Evolutionary conservation across 2,113 vertebrate genomes (phyloP), one percentile per base, ranked within the genome.

Genomic region (Lophura nycthemera): DNA sequence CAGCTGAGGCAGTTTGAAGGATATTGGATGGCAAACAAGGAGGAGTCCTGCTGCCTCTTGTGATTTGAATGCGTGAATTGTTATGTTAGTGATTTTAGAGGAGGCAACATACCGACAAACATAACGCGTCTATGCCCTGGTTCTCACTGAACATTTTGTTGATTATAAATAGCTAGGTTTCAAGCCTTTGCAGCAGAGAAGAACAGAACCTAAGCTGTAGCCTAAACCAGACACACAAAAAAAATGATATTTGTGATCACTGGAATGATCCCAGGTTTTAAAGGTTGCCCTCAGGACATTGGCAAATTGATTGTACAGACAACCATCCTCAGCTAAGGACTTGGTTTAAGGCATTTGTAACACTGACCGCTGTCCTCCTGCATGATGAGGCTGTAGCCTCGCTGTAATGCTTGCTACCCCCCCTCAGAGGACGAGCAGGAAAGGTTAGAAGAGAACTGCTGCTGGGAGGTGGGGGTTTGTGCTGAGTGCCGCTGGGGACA

Each of bases 331-430:
- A 10, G 9, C 8, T 40, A 6, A 19, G 42, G 22, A 21, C 42
- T 66, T 40, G 40, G 19, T 50, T 92, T 85, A 42, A 76, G 10
- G 29, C 65, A 11, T n/a, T 79, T 70, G 5, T 52, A 61, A 54
- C 3, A 36, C 9, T 16, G 34, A 4, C 25, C 1, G 0, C 52
- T 72, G 29, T 65, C 34, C 27, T 50, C 72, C 88, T 70, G 19
- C 13, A 73, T 19, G 40, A 25, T 0, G 0, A 65, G 67, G 25
- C 20, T 57, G 48, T 16, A 50, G 45, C 42, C 52, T 73, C 0
- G 0, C 18, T 74, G 0, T 27, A 83, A 15, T 0, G 1, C 24
- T 45, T 66, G 8, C 56, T 92, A 38, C 11, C 10, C 29, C 50
- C 32, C 34, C 83, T 11, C 54, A 22, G 72, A 73, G 85, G 16